Evolutionary conservation across 2,888 invertebrate species (phyloP), one percentile per base, ranked within the genome.

Genomic region (Epinotia bilunana): DNA sequence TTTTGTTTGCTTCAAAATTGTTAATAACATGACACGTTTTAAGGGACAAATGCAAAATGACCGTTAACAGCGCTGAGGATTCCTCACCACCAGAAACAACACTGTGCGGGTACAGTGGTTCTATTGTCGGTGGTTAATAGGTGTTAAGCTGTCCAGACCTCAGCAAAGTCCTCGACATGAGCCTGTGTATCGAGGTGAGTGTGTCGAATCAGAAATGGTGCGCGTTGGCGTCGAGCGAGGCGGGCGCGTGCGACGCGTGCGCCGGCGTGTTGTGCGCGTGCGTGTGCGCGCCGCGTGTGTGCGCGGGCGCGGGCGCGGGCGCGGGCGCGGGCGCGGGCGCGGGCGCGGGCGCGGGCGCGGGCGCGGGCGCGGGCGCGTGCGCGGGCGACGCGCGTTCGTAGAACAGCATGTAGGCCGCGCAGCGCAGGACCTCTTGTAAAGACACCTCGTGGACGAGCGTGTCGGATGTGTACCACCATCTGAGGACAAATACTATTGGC

Each of bases 331-430:
- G 39, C 12, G 71, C 64, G 3, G 1, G 23, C 23, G 23, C 0
- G 65, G 11, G 28, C 0, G 49, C 73, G 74, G 71, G 57, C 13
- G 39, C 0, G 65, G 11, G 28, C 0, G 49, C 73, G 74, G 71
- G 69, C 53, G 78, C 78, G 46, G 82, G 77, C 76, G 80, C 82
- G 61, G 77, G 78, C n/a, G 80, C 33, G 73, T 20, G 39, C 12
- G 71, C 64, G 3, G 1, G 23, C 23, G 23, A 28, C 23, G 3
- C 86, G 64, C 95, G 92, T 88, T 99, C 98, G 90, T 99, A 99
- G 94, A 98, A 98, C 77, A 99, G 94, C 95, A 99, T 96, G 93
- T 99, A 99, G 18, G 99, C 98, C 73, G 97, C 96, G 82, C 97
- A 96, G 80, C 96, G 95, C 20, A 98, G 94, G 71, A 99, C 99